Conservation (phyloP, 2,888 invertebrate species). For the Coronaproctus castanopsis region DNA sequence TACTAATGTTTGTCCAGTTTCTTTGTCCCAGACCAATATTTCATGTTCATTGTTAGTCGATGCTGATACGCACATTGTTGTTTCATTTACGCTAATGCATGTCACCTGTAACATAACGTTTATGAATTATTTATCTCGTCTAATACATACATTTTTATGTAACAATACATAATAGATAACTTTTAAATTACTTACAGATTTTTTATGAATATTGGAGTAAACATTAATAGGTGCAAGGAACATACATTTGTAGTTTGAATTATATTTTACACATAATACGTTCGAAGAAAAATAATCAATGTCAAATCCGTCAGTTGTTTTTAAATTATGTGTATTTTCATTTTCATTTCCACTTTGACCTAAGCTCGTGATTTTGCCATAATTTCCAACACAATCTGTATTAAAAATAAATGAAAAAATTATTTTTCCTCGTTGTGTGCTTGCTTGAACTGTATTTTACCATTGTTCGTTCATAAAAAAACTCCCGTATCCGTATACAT, state of each 20-base stretch:
- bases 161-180: too few relatives aligned
- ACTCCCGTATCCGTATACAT: too few relatives aligned
- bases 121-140: too few relatives aligned
- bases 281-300: conserved; percentile 15
- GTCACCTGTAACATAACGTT: neutral
- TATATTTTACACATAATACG: conserved; percentile 18
- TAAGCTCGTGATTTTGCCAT: conserved; percentile 20
- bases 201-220: conserved; percentile 23
- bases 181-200: conserved; percentile 27
- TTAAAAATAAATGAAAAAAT: neutral
- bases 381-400: conserved; percentile 18
- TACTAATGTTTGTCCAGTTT: conserved; percentile 4
- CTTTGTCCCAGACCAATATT: neutral
- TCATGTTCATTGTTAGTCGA: conserved; percentile 3
- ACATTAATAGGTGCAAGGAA: conserved; percentile 23
- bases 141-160: too few relatives aligned
- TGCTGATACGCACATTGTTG: conserved; percentile 5
- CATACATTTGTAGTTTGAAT: conserved; percentile 19
- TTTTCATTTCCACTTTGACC: conserved; percentile 10
- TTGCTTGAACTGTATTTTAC: too few relatives aligned
- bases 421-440: too few relatives aligned
- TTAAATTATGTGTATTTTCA: conserved; percentile 12
- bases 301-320: conserved; percentile 18
- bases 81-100: conserved; percentile 1
- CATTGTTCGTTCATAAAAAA: too few relatives aligned